A percentile compares a stretch with the other conserved stretches of the same genome.
Evolutionary conservation across 2,113 vertebrate genomes (phyloP).

Genomic region (Diphyllodes magnificus): DNA sequence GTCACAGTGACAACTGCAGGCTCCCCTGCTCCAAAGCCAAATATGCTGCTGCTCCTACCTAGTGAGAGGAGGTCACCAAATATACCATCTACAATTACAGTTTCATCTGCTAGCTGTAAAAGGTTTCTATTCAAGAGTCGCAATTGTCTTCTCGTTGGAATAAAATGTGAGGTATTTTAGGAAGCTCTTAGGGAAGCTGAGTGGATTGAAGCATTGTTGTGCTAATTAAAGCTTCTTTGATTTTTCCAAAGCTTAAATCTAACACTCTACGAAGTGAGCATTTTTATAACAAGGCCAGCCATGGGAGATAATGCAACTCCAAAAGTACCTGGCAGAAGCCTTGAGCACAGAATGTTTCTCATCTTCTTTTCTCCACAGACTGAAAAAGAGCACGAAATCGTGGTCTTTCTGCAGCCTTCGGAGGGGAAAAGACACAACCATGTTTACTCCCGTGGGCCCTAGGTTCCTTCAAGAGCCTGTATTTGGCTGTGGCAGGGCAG

Average conservation of each 20-base stretch:
- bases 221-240: constrained; percentile 50
- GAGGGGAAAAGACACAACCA: background rate
- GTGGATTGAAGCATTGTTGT: constrained; percentile 34
- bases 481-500: background rate
- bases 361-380: background rate
- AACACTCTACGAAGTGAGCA: background rate
- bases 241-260: constrained; percentile 35
- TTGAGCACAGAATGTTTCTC: background rate
- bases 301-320: background rate
- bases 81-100: constrained; percentile 38
- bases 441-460: background rate
- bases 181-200: constrained; percentile 18
- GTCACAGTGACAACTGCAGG: background rate
- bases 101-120: constrained; percentile 18
- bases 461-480: background rate
- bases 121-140: constrained; percentile 30
- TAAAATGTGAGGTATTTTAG: constrained; percentile 36
- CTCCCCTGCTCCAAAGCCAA: background rate
- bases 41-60: background rate
- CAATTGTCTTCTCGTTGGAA: constrained; percentile 19
- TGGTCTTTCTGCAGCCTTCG: background rate
- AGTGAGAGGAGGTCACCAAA: constrained; percentile 59
- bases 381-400: background rate
- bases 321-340: constrained; percentile 1
- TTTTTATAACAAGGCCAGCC: constrained; percentile 33